Evolutionary conservation across 2,797 vertebrate genomes (phyloP), one percentile per base, ranked within the genome.

Genomic region (Dryobates pubescens): DNA sequence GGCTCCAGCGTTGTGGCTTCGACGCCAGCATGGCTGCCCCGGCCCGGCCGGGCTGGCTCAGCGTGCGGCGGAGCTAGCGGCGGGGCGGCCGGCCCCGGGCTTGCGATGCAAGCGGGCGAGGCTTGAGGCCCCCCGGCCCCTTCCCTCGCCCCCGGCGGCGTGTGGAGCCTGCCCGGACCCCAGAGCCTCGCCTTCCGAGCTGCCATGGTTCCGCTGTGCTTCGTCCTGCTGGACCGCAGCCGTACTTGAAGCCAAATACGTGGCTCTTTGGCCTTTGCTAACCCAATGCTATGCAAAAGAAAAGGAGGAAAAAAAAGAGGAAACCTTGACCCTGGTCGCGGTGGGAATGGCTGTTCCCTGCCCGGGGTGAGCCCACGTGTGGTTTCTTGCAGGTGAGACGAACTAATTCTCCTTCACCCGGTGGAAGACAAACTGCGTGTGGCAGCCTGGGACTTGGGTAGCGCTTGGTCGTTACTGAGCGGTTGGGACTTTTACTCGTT

Each of bases 241-340:
- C 47, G 57, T 63, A 87, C 93, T 93, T 93, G 92, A 95, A 86
- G 94, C 89, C 88, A 17, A 88, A 45, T 9, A 38, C 27, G 27
- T 38, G 79, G 54, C 87, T 70, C 61, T 89, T 76, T 71, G 89
- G 92, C 92, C 94, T 89, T 79, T 7, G 75, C 75, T 41, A 73
- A 92, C 86, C 78, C 85, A 90, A 95, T 96, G 95, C 95, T 96
- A 96, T 97, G 96, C 96, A 91, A 94, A 94, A 89, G 90, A 95
- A 96, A 94, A 95, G 91, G 82, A 95, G 92, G 58, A 94, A 65
- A 89, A 92, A 93, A 92, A 85, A 71, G 79, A 71, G 79, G 83
- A 82, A 91, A 78, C 54, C 86, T 67, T 68, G 84, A 65, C 81
- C 41, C 30, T 51, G 62, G 45, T 64, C 56, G 77, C 32, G 18